Percentiles rank a stretch among this genome's conserved stretches.
These are phyloP conservation scores for Lycopodina hypogea DNA, from an alignment of 37 sponge, comb jelly and placozoan genomes.

Conservation along the genomic window DNA sequence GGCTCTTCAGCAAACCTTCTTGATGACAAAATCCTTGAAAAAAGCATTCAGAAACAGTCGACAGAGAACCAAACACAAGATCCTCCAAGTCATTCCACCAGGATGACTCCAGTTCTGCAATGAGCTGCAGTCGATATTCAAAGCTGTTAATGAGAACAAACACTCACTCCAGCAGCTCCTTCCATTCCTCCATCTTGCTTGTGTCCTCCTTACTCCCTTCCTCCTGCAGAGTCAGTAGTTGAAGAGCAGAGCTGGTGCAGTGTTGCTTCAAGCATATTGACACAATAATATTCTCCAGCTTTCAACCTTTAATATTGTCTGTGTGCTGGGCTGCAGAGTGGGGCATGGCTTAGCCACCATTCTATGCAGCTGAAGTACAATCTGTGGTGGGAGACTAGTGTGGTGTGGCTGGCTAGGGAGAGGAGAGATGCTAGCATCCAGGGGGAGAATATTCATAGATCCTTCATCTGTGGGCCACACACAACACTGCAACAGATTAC, in stretches of 20 bases:
- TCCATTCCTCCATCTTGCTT: background rate
- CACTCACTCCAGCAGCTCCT: slow-evolving; percentile 27
- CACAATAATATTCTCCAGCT: slow-evolving; percentile 72
- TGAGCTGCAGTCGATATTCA: slow-evolving; percentile 64
- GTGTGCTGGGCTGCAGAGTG: slow-evolving; percentile 67
- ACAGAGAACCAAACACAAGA: slow-evolving; percentile 21
- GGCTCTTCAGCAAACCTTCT: slow-evolving; percentile 68
- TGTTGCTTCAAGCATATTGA: slow-evolving; percentile 79
- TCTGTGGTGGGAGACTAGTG: slow-evolving; percentile 39
- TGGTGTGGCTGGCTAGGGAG: slow-evolving; percentile 17
- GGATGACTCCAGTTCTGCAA: slow-evolving; percentile 77
- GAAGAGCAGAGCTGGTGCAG: slow-evolving; percentile 32
- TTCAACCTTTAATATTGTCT: slow-evolving; percentile 58
- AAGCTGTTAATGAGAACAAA: slow-evolving; percentile 64
- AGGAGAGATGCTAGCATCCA: background rate
- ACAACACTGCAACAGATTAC: slow-evolving; percentile 75
- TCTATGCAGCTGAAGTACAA: slow-evolving; percentile 53
- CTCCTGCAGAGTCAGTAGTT: slow-evolving; percentile 34
- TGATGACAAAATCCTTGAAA: slow-evolving; percentile 62
- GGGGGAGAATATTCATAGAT: slow-evolving; percentile 23
- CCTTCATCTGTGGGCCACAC: slow-evolving; percentile 55
- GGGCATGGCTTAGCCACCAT: slow-evolving; percentile 51
- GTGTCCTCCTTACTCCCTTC: background rate
- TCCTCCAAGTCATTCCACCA: slow-evolving; percentile 85
- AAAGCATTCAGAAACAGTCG: slow-evolving; percentile 46